Conservation (phyloP, 2,113 vertebrate genomes). For the Junco hyemalis region DNA sequence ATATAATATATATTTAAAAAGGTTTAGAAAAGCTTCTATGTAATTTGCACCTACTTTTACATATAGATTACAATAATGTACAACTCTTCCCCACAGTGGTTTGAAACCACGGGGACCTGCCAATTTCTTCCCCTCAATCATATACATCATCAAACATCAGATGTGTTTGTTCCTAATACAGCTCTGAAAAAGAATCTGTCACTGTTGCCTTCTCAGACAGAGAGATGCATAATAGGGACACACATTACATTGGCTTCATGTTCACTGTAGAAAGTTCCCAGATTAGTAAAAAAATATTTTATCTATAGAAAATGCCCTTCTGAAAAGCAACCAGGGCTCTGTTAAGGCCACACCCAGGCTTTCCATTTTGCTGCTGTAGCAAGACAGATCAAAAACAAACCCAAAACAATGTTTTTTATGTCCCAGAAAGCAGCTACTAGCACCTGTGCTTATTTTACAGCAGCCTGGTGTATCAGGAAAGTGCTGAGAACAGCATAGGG, state of each 20-base stretch:
- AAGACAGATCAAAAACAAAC: conserved; percentile 49
- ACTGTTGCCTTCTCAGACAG: conserved; percentile 11
- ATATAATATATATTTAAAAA: conserved; percentile 70
- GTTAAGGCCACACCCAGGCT: conserved; percentile 70
- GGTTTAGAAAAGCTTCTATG: conserved; percentile 77
- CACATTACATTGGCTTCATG: conserved; percentile 37
- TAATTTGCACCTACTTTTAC: conserved; percentile 74
- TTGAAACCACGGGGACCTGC: conserved; percentile 52
- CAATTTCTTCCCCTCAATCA: conserved; percentile 19
- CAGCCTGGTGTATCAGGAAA: conserved; percentile 40
- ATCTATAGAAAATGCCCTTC: conserved; percentile 74
- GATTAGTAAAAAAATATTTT: conserved; percentile 72
- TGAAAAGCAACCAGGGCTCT: conserved; percentile 69
- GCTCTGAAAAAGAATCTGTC: conserved; percentile 18
- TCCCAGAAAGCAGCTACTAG: conserved; percentile 58
- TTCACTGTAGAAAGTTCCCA: conserved; percentile 60
- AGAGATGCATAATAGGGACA: conserved; percentile 42
- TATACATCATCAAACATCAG: conserved; percentile 26
- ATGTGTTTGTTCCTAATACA: not conserved
- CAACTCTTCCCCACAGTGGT: conserved; percentile 28
- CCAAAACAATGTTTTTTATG: conserved; percentile 20
- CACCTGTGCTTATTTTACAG: conserved; percentile 57
- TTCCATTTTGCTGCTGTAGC: conserved; percentile 44
- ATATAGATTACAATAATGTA: conserved; percentile 69
- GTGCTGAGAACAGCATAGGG: conserved; percentile 37